phyloP scores from a whole-genome alignment of 2,797 vertebrate species.

The Odontamblyopus rebecca region DNA sequence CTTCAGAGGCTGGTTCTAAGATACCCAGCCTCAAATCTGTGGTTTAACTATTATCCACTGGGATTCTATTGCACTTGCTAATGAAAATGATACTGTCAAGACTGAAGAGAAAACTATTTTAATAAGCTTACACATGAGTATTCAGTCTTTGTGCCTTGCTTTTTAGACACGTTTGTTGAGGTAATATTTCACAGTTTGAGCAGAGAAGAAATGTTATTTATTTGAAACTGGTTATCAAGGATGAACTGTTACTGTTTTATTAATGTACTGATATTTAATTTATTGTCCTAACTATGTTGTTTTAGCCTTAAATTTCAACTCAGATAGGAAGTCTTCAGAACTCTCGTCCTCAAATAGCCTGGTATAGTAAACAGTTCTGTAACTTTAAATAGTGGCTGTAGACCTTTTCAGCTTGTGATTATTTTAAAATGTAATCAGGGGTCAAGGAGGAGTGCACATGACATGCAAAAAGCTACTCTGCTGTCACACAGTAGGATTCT shows the following conservation, averaged over 20 bases:
- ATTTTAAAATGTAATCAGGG: constrained; percentile 51
- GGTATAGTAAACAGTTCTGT: constrained; percentile 52
- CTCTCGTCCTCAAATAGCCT: constrained; percentile 40
- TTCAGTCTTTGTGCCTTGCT: constrained; percentile 66
- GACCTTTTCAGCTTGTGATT: constrained; percentile 46
- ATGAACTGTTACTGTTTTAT: constrained; percentile 20
- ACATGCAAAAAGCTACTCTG: constrained; percentile 18
- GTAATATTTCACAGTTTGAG: constrained; percentile 32
- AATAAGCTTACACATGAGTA: constrained; percentile 36
- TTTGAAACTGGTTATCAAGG: constrained; percentile 27
- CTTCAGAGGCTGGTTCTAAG: constrained; percentile 10
- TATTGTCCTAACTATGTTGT: constrained; percentile 49
- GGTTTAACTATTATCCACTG: constrained; percentile 28
- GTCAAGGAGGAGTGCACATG: constrained; percentile 41
- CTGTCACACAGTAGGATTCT: constrained; percentile 27
- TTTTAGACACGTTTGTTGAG: constrained; percentile 43
- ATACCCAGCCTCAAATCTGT: neutral
- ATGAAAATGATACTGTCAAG: constrained; percentile 23
- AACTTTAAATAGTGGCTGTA: constrained; percentile 36
- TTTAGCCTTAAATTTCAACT: constrained; percentile 41
- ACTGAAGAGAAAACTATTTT: constrained; percentile 30
- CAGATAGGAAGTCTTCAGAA: constrained; percentile 43
- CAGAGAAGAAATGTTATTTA: constrained; percentile 52
- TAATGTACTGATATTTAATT: constrained; percentile 34
- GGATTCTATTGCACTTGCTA: constrained; percentile 39